Evolutionary conservation across 2,888 invertebrate species (phyloP).

Genomic region (Aquatica leii): DNA sequence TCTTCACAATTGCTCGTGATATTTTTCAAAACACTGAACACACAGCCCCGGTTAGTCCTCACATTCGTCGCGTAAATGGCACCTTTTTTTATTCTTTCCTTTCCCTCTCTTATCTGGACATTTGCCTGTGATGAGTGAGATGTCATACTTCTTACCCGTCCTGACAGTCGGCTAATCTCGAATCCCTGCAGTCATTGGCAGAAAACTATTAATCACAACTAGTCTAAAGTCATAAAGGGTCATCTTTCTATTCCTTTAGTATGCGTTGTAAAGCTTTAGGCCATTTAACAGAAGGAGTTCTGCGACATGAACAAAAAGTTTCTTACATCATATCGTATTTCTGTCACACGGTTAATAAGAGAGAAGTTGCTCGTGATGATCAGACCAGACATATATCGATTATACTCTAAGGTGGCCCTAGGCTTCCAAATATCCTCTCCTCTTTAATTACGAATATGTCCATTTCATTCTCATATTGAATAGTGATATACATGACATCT

Average conservation of each 20-base stretch:
- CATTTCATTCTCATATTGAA: slow-evolving; percentile 42
- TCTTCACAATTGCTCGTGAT: background rate
- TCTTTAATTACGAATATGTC: slow-evolving; percentile 35
- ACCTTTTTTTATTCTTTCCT: background rate
- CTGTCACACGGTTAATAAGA: slow-evolving; percentile 27
- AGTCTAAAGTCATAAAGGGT: background rate
- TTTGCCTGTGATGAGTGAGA: background rate
- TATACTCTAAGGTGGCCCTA: too few relatives aligned
- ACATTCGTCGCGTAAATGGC: background rate
- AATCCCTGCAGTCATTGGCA: too few relatives aligned
- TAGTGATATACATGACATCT: slow-evolving; percentile 48
- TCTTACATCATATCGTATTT: slow-evolving; percentile 43
- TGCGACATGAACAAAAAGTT: slow-evolving; percentile 31
- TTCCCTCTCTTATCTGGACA: background rate
- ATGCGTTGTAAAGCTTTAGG: background rate
- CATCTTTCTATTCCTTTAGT: background rate
- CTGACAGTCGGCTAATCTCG: too few relatives aligned
- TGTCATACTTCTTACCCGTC: background rate
- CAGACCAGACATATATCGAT: slow-evolving; percentile 38
- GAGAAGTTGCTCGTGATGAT: slow-evolving; percentile 46
- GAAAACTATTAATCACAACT: too few relatives aligned
- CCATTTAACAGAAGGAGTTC: background rate
- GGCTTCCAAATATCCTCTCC: too few relatives aligned
- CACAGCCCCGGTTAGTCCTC: background rate
- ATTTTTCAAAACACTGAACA: background rate